A percentile compares a stretch with the other conserved stretches of the same genome.
Evolutionary conservation across 2,797 vertebrate genomes (phyloP).

Genomic region (Poeciliopsis turneri): DNA sequence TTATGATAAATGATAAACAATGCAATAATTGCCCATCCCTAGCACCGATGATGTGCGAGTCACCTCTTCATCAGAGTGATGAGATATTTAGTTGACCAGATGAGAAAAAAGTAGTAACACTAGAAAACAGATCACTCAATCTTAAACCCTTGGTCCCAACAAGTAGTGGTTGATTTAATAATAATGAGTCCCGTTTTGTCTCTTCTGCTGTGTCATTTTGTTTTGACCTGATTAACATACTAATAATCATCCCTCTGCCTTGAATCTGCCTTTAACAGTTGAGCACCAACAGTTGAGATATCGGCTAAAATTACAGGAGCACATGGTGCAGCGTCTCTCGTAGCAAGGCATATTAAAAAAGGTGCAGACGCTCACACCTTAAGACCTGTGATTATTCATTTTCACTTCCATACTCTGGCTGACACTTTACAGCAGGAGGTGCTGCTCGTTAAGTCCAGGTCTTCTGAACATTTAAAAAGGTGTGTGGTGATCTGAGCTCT

Average conservation of each 20-base stretch:
- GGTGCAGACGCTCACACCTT: conserved; percentile 65
- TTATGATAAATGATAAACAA: too few species aligned
- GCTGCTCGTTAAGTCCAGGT: conserved; percentile 21
- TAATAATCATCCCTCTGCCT: neutral
- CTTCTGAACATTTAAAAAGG: neutral
- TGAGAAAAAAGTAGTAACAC: neutral
- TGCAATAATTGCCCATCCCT: too few species aligned
- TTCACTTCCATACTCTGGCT: conserved; percentile 58
- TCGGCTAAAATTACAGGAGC: conserved; percentile 52
- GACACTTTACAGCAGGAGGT: conserved; percentile 40
- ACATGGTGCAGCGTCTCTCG: conserved; percentile 35
- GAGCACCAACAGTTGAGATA: conserved; percentile 30
- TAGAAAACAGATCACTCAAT: neutral
- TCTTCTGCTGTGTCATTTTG: neutral
- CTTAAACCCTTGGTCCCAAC: neutral
- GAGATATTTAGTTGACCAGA: neutral
- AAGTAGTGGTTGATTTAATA: neutral
- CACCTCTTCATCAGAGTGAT: neutral
- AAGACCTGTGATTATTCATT: conserved; percentile 71
- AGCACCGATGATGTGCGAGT: neutral
- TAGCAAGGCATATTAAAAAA: conserved; percentile 58
- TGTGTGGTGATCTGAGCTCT: neutral
- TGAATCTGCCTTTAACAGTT: conserved; percentile 7
- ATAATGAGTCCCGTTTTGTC: neutral
- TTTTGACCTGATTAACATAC: neutral